Percentiles rank a stretch among this genome's conserved stretches.
phyloP scores from a whole-genome alignment of 2,113 vertebrate genomes.

The Pseudolaguvia tuberculata region DNA sequence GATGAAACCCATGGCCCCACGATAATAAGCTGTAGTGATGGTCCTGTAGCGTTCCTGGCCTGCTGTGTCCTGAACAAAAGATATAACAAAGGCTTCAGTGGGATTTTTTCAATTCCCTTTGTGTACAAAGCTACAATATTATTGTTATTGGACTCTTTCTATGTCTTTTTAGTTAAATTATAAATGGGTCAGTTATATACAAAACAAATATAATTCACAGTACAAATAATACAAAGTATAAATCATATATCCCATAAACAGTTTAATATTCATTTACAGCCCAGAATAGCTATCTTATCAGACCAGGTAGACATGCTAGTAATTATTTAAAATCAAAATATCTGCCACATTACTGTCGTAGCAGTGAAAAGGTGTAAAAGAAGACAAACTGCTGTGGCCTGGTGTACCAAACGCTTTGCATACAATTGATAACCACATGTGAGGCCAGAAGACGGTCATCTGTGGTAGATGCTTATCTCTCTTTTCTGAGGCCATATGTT shows the following conservation, averaged over 20 bases:
- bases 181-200: no score
- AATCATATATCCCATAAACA: neutral
- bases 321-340: neutral
- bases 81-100: neutral
- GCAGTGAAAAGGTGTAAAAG: neutral
- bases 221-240: no score
- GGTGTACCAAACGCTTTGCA: neutral
- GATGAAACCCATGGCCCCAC: constrained; percentile 87
- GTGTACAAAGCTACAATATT: neutral
- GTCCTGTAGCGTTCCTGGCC: constrained; percentile 85
- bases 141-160: neutral
- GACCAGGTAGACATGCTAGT: neutral
- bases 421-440: constrained; percentile 14
- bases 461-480: constrained; percentile 25
- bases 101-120: neutral
- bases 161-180: neutral
- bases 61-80: constrained; percentile 74
- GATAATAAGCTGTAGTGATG: constrained; percentile 85
- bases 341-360: neutral
- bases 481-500: constrained; percentile 2
- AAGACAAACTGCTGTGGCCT: constrained; percentile 15
- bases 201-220: no score
- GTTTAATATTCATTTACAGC: no score
- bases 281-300: neutral
- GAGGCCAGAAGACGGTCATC: constrained; percentile 30